Conservation (phyloP, 2,797 vertebrate genomes). For the Sternotherus odoratus region DNA sequence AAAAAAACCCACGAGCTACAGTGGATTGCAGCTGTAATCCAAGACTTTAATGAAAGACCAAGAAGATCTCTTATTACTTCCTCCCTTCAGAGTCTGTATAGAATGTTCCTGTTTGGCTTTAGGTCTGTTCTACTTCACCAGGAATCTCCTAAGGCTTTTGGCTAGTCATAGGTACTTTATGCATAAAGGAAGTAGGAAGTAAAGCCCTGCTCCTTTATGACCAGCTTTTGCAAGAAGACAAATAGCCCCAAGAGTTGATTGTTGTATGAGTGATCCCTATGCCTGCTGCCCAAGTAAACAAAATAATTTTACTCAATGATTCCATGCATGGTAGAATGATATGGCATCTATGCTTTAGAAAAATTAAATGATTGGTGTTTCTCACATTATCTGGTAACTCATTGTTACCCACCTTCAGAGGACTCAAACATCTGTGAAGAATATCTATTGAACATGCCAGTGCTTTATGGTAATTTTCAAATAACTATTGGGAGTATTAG, state of each 20-base stretch:
- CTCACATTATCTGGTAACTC: background rate
- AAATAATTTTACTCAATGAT: background rate
- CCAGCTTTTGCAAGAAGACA: background rate
- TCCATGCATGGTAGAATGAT: background rate
- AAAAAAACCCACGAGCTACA: background rate
- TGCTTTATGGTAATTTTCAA: background rate
- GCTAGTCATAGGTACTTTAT: background rate
- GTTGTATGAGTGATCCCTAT: background rate
- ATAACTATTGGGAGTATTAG: background rate
- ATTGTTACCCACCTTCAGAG: background rate
- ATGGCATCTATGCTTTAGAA: background rate
- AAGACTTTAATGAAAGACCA: fast-evolving
- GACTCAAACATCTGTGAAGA: background rate
- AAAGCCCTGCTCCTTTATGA: background rate
- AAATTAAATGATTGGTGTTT: background rate
- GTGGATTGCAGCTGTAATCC: background rate
- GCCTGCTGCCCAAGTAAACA: background rate
- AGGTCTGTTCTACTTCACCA: background rate
- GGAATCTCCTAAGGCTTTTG: background rate
- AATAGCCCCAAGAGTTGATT: background rate
- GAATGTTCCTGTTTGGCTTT: background rate
- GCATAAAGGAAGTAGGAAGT: background rate
- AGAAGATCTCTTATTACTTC: background rate
- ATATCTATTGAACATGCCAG: background rate
- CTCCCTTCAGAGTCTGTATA: background rate